phyloP scores from a whole-genome alignment of 2,888 invertebrate species.

The Teinopalpus imperialis region DNA sequence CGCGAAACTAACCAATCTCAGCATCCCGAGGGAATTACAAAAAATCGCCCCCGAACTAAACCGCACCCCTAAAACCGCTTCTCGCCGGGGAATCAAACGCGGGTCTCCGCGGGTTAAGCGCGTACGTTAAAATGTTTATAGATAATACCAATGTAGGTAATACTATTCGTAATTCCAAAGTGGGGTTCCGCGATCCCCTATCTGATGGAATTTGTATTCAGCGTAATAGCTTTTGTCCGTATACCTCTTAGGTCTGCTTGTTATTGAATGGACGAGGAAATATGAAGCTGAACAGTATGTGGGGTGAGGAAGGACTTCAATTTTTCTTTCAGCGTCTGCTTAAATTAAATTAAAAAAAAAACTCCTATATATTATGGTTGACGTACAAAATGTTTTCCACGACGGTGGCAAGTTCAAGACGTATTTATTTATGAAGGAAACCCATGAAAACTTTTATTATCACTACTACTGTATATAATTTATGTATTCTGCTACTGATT shows the following conservation, averaged over 20 bases:
- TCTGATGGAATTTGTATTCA: conserved; percentile 68
- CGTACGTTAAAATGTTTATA: conserved; percentile 79
- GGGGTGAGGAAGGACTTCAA: too few species aligned
- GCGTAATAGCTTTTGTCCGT: conserved; percentile 66
- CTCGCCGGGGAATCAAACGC: conserved; percentile 61
- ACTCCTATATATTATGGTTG: too few species aligned
- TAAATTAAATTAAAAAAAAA: too few species aligned
- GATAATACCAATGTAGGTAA: conserved; percentile 74
- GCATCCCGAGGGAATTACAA: conserved; percentile 63
- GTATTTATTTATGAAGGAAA: too few species aligned
- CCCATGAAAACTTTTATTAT: too few species aligned
- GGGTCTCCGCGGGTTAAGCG: conserved; percentile 80
- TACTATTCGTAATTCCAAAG: conserved; percentile 67
- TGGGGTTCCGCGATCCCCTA: conserved; percentile 48
- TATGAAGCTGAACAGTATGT: conserved; percentile 25
- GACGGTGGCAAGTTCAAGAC: too few species aligned
- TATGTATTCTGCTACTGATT: too few species aligned
- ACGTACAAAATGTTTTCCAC: too few species aligned
- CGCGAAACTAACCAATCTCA: conserved; percentile 61
- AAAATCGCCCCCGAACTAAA: conserved; percentile 53
- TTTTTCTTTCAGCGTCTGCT: too few species aligned
- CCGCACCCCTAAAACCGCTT: conserved; percentile 63
- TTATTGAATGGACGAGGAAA: conserved; percentile 54
- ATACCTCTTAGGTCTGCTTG: conserved; percentile 48
- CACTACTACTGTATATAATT: too few species aligned